Evolutionary conservation across 2,113 vertebrate species (phyloP).

Genomic region (Rhagologus leucostigma): DNA sequence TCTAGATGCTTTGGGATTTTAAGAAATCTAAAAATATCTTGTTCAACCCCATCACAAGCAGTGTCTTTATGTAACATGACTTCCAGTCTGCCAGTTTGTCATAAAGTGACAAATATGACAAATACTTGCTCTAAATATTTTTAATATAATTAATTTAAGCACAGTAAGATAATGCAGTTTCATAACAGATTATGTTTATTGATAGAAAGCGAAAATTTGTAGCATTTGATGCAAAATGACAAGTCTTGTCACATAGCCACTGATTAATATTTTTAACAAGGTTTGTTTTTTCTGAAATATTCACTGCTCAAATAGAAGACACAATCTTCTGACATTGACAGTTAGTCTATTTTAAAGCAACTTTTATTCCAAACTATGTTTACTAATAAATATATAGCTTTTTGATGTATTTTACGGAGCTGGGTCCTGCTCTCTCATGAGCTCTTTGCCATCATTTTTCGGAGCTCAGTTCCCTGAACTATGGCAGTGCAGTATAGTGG

Average conservation of each 20-base stretch:
- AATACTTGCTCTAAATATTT: constrained; percentile 13
- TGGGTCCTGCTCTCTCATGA: background rate
- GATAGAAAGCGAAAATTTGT: background rate
- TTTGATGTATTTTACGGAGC: background rate
- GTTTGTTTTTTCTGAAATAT: background rate
- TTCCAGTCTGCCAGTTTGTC: background rate
- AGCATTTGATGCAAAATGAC: constrained; percentile 22
- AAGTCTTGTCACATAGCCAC: background rate
- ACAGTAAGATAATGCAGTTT: background rate
- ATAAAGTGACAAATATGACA: constrained; percentile 11
- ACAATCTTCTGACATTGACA: background rate
- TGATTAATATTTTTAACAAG: constrained; percentile 28
- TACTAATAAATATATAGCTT: background rate
- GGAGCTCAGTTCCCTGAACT: background rate
- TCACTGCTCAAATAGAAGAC: background rate
- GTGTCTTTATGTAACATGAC: background rate
- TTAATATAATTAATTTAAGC: constrained; percentile 21
- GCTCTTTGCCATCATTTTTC: background rate
- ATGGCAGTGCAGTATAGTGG: background rate
- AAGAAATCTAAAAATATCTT: background rate
- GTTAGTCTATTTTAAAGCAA: background rate
- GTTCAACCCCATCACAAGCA: background rate
- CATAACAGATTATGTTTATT: background rate
- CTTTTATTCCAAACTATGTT: background rate
- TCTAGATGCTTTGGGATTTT: background rate